Evolutionary conservation across 2,888 invertebrate genomes (phyloP), one percentile per base, ranked within the genome.

Genomic region (Cabera pusaria): DNA sequence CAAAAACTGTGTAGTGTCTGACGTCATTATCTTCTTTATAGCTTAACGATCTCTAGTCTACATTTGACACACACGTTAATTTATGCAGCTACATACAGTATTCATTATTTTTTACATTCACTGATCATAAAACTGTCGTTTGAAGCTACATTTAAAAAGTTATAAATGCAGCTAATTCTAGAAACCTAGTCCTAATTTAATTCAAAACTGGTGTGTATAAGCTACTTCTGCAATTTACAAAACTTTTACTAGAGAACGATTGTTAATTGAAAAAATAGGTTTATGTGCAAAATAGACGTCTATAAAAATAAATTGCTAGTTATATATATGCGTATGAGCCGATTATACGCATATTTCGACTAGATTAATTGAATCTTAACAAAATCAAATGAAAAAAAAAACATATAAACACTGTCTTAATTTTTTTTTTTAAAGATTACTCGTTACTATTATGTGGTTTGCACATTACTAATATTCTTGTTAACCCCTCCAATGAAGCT

Each of bases 21-120:
- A 51, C 50, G 42, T 34, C 49, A 48, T 52, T 26, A 24, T 31
- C 24, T 20, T 23, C 12, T 31, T 26, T 26, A 32, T 32, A 12
- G 26, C 31, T 27, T 1, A 14, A 32, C 6, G 6, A 23, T 19
- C 6, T 39, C 26, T n/a, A n/a, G n/a, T n/a, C n/a, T 19, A 39
- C 8, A 28, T 18, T 33, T 28, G 23, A 29, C 34, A 28, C 8
- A 29, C 29, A 8, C 16, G 11, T 23, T 34, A 28, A 40, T 40
- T 40, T 40, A 40, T 25, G 11, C 2, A 28, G 7, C 5, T 16
- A 17, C 6, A 24, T 21, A 33, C 24, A 33, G 16, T 24, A 26
- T 27, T 19, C 17, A 10, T 10, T 24, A 28, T 29, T 40, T 34
- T 24, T 22, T 24, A 39, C 17, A 26, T 9, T 16, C 26, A 27